Evolutionary conservation across 2,888 invertebrate genomes (phyloP), one percentile per base, ranked within the genome.

Genomic region (Netelia fuscicornis): DNA sequence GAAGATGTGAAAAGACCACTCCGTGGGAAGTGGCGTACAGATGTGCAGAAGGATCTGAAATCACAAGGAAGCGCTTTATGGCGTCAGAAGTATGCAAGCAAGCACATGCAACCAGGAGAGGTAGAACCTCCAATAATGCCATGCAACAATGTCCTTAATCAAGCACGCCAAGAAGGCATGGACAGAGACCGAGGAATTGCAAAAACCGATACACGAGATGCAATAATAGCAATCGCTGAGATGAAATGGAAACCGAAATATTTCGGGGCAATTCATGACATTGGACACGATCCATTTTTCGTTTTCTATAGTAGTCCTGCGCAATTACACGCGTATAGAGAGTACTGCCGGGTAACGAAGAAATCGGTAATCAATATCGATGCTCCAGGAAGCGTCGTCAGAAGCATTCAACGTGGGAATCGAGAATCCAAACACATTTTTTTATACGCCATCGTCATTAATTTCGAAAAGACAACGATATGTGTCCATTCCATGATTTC

Each of bases 401-500:
- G 70, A 52, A 82, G 81, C 48, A 20, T 87, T 5, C 52, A 60
- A 6, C n/a, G 23, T 1, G 76, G 78, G 9, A 81, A 84, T 37
- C 37, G 37, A 23, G 67, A 72, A 23, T 83, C 84, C 1, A 75
- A 52, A 2, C 86, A 80, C 58, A 86, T 86, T 10, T 88, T 86
- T 70, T 67, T 86, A 48, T 86, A 87, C 30, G 67, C 65, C 20
- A 80, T 86, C 13, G 82, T 84, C 10, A 78, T 80, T 23, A 76
- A 82, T 30, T 82, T 72, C 62, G 74, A 84, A 62, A 76, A 71
- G 44, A 77, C 52, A 13, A 86, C 79, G 10, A 20, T 81, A n/a
- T 72, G 86, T 37, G 76, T 88, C 8, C 60, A 70, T 17, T 77
- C 83, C 48, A 83, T 88, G 80, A 54, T 88, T 13, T 77, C 86